Evolutionary conservation across 2,113 vertebrate genomes (phyloP), one percentile per base, ranked within the genome.

Genomic region (Pogona vitticeps): DNA sequence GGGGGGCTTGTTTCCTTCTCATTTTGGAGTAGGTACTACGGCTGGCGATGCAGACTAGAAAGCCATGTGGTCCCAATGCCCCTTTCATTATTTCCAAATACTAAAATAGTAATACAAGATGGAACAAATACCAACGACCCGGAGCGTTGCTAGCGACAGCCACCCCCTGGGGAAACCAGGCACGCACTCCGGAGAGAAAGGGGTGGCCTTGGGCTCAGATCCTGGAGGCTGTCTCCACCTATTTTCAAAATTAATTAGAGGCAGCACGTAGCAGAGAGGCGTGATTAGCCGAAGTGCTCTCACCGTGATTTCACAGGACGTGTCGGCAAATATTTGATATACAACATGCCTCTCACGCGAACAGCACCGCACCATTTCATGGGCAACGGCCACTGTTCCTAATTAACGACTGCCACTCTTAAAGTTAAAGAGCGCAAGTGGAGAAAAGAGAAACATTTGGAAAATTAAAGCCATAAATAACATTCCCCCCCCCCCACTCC

Each of bases 381-480:
- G 36, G 14, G 18, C 5, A 75, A 75, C 12, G 42, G 40, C 58
- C 7, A 46, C 36, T 21, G 75, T 12, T 28, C 23, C 20, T 72
- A 63, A 88, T 88, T 79, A 83, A 84, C 28, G 15, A 5, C 3
- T 4, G 12, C 38, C 40, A 23, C 76, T 72, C 23, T 10, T 36
- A n/a, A 88, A 63, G 68, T 40, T 52, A 84, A 84, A 70, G 80
- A 42, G 76, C 18, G 38, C 10, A 67, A 17, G n/a, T 26, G 17
- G 18, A 52, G 42, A 20, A 21, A 40, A 68, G 61, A 82, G 76
- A 80, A 84, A 73, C 15, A 20, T 73, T 79, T 71, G 70, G 82
- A 56, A 88, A 84, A 86, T 78, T 81, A 84, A 79, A 80, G 38
- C 20, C 42, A 84, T 59, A 80, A 83, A 56, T 23, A 28, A 73